These are phyloP conservation scores for Oncorhynchus nerka DNA, from an alignment of 2,113 vertebrate genomes.

Conservation along the genomic window DNA sequence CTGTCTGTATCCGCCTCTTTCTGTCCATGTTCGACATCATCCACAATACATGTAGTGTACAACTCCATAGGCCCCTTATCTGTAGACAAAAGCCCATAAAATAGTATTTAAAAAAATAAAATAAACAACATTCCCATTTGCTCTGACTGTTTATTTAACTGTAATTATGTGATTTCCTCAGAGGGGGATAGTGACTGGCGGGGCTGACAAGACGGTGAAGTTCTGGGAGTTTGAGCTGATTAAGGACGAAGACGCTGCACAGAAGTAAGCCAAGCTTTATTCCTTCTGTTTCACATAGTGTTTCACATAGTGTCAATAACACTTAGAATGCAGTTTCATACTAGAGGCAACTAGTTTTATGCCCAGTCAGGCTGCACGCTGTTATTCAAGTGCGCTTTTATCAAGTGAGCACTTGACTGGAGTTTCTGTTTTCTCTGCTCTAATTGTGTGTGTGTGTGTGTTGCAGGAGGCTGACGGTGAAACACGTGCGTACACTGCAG, in stretches of 20 bases:
- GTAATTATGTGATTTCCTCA: slow-evolving; percentile 46
- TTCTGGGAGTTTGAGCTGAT: slow-evolving; percentile 98
- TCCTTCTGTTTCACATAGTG: background rate
- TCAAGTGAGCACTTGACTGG: background rate
- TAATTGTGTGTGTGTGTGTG: background rate
- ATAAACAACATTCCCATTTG: too few species aligned
- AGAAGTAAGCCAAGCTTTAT: slow-evolving; percentile 76
- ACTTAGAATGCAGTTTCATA: background rate
- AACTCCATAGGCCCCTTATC: too few species aligned
- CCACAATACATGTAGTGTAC: too few species aligned
- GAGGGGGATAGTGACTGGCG: slow-evolving; percentile 90
- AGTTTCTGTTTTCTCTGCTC: too few species aligned
- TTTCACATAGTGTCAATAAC: background rate
- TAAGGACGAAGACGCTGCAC: slow-evolving; percentile 77
- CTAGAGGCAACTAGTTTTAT: too few species aligned
- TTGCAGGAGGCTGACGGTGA: slow-evolving; percentile 81
- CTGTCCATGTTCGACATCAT: background rate
- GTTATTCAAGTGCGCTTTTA: background rate
- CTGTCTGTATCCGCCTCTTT: background rate
- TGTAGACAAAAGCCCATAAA: too few species aligned
- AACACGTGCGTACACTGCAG: slow-evolving; percentile 84
- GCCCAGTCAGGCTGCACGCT: too few species aligned
- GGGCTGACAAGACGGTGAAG: slow-evolving; percentile 92
- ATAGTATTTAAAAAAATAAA: too few species aligned
- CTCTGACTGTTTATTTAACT: background rate